phyloP scores from a whole-genome alignment of 2,888 invertebrate genomes.

The Nephrotoma guestfalica region DNA sequence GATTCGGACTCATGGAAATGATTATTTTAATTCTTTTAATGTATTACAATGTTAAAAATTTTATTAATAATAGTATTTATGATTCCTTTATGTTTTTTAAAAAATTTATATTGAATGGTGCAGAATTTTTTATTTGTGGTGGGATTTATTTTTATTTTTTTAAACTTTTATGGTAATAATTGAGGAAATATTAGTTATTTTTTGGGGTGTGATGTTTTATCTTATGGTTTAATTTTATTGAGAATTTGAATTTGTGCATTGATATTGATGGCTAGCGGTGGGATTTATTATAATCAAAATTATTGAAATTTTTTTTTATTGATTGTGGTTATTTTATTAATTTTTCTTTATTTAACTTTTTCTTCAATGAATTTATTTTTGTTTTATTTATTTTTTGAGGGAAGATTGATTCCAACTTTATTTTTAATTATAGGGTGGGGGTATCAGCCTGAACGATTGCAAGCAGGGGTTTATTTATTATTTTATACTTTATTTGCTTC shows the following conservation, averaged over 20 bases:
- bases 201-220: slow-evolving; percentile 37
- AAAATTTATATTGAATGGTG: slow-evolving; percentile 39
- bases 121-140: slow-evolving; percentile 37
- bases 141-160: slow-evolving; percentile 35
- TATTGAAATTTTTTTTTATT: slow-evolving; percentile 38
- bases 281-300: slow-evolving; percentile 34
- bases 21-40: slow-evolving; percentile 46
- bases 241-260: slow-evolving; percentile 45
- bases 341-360: slow-evolving; percentile 44
- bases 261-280: slow-evolving; percentile 41
- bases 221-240: slow-evolving; percentile 38
- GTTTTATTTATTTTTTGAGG: slow-evolving; percentile 60
- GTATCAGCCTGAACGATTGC: slow-evolving; percentile 51
- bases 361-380: slow-evolving; percentile 40
- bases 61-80: slow-evolving; percentile 35
- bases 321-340: slow-evolving; percentile 37
- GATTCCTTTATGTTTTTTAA: slow-evolving; percentile 37
- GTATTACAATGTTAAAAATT: slow-evolving; percentile 43
- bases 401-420: slow-evolving; percentile 49
- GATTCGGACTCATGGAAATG: slow-evolving; percentile 46
- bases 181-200: slow-evolving; percentile 33
- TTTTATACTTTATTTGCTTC: slow-evolving; percentile 57
- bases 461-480: slow-evolving; percentile 49
- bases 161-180: slow-evolving; percentile 26
- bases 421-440: slow-evolving; percentile 53